phyloP scores from a whole-genome alignment of 1,140 invertebrate genomes.

The Heliconius congener region DNA sequence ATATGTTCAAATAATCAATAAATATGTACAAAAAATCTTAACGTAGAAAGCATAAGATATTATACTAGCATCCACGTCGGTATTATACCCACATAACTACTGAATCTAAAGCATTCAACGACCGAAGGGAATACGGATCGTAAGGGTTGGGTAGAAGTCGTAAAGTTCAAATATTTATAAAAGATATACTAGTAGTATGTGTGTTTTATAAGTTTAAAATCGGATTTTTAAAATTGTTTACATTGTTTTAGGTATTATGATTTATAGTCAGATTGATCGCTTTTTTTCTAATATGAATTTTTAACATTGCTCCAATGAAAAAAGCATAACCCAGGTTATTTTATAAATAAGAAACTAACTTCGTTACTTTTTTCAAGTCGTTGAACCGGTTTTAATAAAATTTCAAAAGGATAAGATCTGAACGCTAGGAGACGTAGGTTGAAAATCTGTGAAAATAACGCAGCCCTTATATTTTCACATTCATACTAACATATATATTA shows the following conservation, averaged over 20 bases:
- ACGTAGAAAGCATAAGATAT: background rate
- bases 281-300: background rate
- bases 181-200: background rate
- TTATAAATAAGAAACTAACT: background rate
- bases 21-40: background rate
- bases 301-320: background rate
- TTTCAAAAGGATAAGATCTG: background rate
- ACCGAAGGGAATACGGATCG: background rate
- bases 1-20: too few species aligned
- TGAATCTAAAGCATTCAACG: constrained; percentile 2
- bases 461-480: background rate
- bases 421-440: background rate
- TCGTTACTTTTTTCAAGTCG: background rate
- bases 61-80: background rate
- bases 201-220: background rate
- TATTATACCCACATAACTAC: background rate
- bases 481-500: too few species aligned
- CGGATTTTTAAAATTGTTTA: background rate
- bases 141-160: background rate
- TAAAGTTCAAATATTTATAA: constrained; percentile 7
- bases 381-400: background rate
- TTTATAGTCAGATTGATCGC: background rate
- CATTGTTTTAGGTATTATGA: background rate
- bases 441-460: too few species aligned
- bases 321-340: background rate